Evolutionary conservation across 2,797 vertebrate species (phyloP).

Genomic region (Corythornis leucogaster): DNA sequence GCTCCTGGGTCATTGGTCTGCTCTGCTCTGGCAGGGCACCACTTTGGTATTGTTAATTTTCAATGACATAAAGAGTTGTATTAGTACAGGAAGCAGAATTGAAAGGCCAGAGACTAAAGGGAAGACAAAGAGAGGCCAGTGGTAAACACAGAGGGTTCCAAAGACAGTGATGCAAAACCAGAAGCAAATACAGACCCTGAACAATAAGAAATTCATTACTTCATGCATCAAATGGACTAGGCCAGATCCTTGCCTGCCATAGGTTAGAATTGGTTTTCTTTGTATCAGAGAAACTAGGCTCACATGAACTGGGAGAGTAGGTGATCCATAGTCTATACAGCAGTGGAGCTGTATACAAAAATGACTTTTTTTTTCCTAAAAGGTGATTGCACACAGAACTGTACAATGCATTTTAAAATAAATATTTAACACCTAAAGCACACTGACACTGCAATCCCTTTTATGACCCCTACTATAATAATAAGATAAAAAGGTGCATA

Average conservation of each 20-base stretch:
- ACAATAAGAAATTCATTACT: conserved; percentile 45
- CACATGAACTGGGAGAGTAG: background rate
- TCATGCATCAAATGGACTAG: conserved; percentile 15
- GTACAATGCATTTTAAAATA: conserved; percentile 17
- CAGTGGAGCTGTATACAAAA: background rate
- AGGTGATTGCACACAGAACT: background rate
- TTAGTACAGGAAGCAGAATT: conserved; percentile 13
- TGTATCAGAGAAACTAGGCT: background rate
- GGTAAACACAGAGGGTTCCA: conserved; percentile 9
- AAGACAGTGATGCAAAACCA: conserved; percentile 33
- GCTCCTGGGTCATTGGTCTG: conserved; percentile 69
- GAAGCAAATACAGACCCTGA: conserved; percentile 17
- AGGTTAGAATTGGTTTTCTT: background rate
- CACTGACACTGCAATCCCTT: conserved; percentile 29
- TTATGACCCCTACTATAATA: conserved; percentile 50
- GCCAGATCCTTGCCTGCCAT: background rate
- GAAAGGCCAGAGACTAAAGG: background rate
- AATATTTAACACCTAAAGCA: conserved; percentile 60
- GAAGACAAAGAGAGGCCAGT: conserved; percentile 12
- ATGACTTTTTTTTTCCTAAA: background rate
- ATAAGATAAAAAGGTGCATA: conserved; percentile 70
- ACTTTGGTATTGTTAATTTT: conserved; percentile 56
- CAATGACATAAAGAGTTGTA: conserved; percentile 42
- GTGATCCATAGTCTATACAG: background rate
- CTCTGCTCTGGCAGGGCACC: conserved; percentile 32